phyloP scores from a whole-genome alignment of 2,888 invertebrate species.

The Megalurothrips usitatus region DNA sequence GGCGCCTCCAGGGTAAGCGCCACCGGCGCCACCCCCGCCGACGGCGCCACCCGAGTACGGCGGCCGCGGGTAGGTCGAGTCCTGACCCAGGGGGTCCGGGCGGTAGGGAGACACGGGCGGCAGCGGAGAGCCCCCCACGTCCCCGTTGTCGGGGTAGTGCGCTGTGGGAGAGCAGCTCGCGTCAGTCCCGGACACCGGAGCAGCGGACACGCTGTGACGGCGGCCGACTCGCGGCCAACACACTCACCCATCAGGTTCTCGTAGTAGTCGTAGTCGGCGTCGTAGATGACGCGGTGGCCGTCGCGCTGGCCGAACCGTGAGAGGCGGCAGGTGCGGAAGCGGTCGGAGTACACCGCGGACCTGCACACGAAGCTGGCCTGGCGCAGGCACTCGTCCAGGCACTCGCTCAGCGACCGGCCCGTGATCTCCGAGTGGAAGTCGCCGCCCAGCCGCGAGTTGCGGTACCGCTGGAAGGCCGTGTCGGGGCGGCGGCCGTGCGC shows the following conservation, averaged over 20 bases:
- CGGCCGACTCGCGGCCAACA: conserved; percentile 9
- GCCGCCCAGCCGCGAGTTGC: conserved; percentile 79
- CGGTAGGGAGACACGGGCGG: conserved; percentile 33
- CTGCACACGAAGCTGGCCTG: conserved; percentile 87
- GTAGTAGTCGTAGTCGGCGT: conserved; percentile 89
- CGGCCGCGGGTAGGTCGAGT: conserved; percentile 44
- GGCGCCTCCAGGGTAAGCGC: conserved; percentile 39
- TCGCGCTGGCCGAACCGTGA: conserved; percentile 83
- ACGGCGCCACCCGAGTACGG: conserved; percentile 33
- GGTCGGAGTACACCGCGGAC: conserved; percentile 82
- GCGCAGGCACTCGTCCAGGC: conserved; percentile 81
- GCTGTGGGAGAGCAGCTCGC: neutral
- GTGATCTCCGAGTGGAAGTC: conserved; percentile 88
- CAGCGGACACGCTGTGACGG: neutral
- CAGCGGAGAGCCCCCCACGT: neutral
- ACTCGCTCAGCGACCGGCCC: conserved; percentile 81
- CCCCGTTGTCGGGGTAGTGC: neutral
- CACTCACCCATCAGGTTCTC: conserved; percentile 88
- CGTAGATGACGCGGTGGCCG: conserved; percentile 82
- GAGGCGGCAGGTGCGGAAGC: conserved; percentile 76
- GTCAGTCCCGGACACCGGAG: neutral
- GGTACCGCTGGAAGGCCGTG: conserved; percentile 82
- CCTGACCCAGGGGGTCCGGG: conserved; percentile 50
- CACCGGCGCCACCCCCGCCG: conserved; percentile 42
- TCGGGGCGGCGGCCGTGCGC: conserved; percentile 76